Evolutionary conservation across 2,797 vertebrate species (phyloP).

Genomic region (Acanthurus tractus): DNA sequence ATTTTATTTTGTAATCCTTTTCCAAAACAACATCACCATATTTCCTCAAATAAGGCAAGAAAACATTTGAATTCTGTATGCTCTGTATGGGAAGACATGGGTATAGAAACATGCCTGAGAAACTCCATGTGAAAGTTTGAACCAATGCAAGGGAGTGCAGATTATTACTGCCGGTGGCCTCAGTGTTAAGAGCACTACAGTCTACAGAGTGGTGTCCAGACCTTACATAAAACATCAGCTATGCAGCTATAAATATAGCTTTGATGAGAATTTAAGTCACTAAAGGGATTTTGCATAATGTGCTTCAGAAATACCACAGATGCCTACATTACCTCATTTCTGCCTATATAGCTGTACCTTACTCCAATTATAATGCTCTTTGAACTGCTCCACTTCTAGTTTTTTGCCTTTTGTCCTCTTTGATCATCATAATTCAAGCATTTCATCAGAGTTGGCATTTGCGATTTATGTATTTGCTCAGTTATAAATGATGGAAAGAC

Average conservation of each 20-base stretch:
- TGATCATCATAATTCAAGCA: neutral
- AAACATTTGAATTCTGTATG: too few species aligned
- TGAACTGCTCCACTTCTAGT: neutral
- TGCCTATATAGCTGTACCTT: neutral
- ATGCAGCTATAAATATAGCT: conserved; percentile 3
- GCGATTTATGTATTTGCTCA: neutral
- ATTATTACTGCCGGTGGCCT: neutral
- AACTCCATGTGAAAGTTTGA: neutral
- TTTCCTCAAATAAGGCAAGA: too few species aligned
- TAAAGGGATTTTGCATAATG: conserved; percentile 21
- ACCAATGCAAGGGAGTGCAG: conserved; percentile 17
- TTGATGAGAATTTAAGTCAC: conserved; percentile 34
- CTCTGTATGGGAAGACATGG: neutral
- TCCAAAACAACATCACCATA: conserved; percentile 1
- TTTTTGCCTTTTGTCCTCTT: neutral
- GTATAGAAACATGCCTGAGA: neutral
- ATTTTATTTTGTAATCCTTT: conserved; percentile 25
- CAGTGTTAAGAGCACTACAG: neutral
- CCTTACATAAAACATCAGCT: conserved; percentile 5
- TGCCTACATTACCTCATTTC: neutral
- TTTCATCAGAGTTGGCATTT: neutral
- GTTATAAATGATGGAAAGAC: neutral
- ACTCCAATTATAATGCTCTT: conserved; percentile 5
- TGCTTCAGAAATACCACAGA: conserved; percentile 29
- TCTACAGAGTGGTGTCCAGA: neutral